Base-by-base conservation (phyloP, 2,113 vertebrate genomes). In the Pelodiscus sinensis region DNA sequence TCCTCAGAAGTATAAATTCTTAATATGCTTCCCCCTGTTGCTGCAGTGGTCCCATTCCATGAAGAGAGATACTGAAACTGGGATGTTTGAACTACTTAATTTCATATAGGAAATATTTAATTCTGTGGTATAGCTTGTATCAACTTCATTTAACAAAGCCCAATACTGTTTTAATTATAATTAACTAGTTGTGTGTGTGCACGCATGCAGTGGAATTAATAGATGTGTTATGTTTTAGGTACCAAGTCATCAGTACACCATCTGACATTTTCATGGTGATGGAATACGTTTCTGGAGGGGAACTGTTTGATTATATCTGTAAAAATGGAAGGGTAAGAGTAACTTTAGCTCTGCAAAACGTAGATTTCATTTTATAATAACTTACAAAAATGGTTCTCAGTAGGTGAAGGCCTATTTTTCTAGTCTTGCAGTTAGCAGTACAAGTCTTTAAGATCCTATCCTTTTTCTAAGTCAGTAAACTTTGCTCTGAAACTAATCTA, bases 261-360 rank as follows among this genome's bases (percentile, higher is more conserved):
- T 99, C 99, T 93, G 99, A 99, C 97, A 99, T 99, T 97, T 99
- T 99, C 97, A 99, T 99, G 99, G 99, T 99, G 94, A 99, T 99
- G 99, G 99, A 99, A 89, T 99, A 99, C 96, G 99, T 99, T 96
- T 99, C 99, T 38, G 99, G 99, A 92, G 99, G 99, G 96, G 99
- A 99, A 97, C 98, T 99, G 68, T 99, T 99, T 93, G 99, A 99
- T 98, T 99, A 99, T 97, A 99, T 99, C 97, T 99, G 99, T 98
- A 99, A 99, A 98, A 99, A 99, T 97, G 99, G 99, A 98, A 99
- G 99, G 99, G 99, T 99, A 98, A 98, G 96, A 86, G 80, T 60
- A 84, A 90, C 79, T 95, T 79, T 78, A 75, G 18, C 24, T 96
- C 86, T 94, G 35, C 12, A 89, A 35, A 80, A 38, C 94, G 38